A percentile compares a stretch with the other conserved stretches of the same genome.
phyloP scores from a whole-genome alignment of 2,113 vertebrate species.

The Dipodomys merriami region DNA sequence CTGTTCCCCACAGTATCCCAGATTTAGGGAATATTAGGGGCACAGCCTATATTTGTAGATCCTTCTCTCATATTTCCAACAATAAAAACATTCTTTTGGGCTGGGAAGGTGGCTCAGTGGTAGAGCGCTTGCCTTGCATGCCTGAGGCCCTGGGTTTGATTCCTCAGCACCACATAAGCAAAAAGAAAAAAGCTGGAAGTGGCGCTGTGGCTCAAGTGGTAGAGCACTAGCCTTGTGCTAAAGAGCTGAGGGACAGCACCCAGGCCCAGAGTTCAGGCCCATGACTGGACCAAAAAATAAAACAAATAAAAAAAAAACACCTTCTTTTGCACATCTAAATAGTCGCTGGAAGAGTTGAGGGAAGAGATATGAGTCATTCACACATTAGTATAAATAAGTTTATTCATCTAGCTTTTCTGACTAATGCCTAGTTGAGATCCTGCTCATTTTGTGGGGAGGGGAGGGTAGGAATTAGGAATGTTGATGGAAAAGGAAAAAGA shows the following conservation, averaged over 20 bases:
- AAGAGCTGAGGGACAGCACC: too few relatives aligned
- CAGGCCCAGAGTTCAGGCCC: too few relatives aligned
- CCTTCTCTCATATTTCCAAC: neutral
- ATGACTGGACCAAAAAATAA: too few relatives aligned
- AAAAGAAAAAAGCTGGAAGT: too few relatives aligned
- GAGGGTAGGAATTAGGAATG: neutral
- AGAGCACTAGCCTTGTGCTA: too few relatives aligned
- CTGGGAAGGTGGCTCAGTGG: too few relatives aligned
- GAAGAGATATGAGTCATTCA: conserved; percentile 58
- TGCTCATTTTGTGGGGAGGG: neutral
- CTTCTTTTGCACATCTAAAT: conserved; percentile 2
- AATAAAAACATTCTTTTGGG: neutral
- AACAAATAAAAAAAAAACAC: too few relatives aligned
- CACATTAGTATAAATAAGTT: conserved; percentile 59
- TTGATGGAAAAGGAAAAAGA: neutral
- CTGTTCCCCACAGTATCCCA: neutral
- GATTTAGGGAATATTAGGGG: neutral
- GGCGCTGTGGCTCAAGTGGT: too few relatives aligned
- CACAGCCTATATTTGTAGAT: neutral
- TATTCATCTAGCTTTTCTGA: conserved; percentile 7
- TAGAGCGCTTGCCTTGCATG: too few relatives aligned
- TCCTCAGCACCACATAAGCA: too few relatives aligned
- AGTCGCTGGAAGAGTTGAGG: conserved; percentile 22
- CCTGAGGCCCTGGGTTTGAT: too few relatives aligned
- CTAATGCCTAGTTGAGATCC: conserved; percentile 23